These are phyloP conservation scores for Erpetoichthys calabaricus DNA, from an alignment of 2,797 vertebrate genomes.

Conservation along the genomic window DNA sequence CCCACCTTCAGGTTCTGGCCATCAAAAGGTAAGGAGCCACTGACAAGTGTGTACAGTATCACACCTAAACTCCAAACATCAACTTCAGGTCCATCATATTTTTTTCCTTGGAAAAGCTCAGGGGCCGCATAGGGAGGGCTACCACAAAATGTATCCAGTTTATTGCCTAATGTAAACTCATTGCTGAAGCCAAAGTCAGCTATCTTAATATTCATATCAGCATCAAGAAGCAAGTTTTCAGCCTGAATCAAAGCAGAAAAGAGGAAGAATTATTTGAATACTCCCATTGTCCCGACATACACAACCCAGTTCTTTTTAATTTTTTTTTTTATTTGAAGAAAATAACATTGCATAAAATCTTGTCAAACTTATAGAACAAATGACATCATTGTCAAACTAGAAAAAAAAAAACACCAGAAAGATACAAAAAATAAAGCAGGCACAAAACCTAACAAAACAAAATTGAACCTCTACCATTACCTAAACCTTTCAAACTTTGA, in stretches of 20 bases:
- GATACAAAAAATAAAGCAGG: too few species aligned
- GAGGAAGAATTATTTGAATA: conserved; percentile 1
- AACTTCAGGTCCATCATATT: conserved; percentile 92
- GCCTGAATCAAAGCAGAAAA: conserved; percentile 43
- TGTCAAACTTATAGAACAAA: too few species aligned
- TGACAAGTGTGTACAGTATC: conserved; percentile 93
- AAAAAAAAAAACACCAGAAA: too few species aligned
- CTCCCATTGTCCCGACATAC: neutral
- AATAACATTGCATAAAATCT: too few species aligned
- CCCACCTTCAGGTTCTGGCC: conserved; percentile 91
- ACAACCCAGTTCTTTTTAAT: too few species aligned
- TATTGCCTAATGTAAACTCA: conserved; percentile 89
- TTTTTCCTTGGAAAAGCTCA: conserved; percentile 96
- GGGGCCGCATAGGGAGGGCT: conserved; percentile 92
- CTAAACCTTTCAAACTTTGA: too few species aligned
- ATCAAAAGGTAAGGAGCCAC: conserved; percentile 90
- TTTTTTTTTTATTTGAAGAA: too few species aligned
- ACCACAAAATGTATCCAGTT: conserved; percentile 95
- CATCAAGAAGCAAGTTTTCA: conserved; percentile 90
- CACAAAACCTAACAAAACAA: too few species aligned
- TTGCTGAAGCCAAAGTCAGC: conserved; percentile 97
- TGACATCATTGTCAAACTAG: too few species aligned
- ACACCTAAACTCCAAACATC: conserved; percentile 97
- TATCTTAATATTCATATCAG: conserved; percentile 98
- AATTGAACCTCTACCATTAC: too few species aligned